Percentiles rank a stretch among this genome's conserved stretches.
These are phyloP conservation scores for Cephalopholis sonnerati DNA, from an alignment of 2,113 vertebrate genomes.

Conservation along the genomic window DNA sequence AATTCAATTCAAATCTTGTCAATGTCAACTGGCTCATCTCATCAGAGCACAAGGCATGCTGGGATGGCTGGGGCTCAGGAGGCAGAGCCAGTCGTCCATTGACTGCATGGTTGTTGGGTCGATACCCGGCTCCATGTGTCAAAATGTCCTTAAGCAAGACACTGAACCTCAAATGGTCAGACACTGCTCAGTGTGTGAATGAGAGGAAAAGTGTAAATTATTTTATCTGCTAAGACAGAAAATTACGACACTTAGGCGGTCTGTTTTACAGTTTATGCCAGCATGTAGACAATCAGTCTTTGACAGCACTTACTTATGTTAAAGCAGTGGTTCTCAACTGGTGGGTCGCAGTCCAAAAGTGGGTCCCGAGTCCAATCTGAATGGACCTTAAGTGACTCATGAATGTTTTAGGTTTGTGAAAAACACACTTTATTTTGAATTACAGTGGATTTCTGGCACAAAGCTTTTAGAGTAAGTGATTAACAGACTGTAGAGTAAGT, in stretches of 20 bases:
- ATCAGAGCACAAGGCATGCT: background rate
- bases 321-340: too few species aligned
- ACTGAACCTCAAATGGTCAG: background rate
- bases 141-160: background rate
- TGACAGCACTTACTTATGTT: too few species aligned
- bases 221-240: background rate
- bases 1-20: background rate
- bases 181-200: background rate
- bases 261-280: too few species aligned
- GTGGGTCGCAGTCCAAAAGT: too few species aligned
- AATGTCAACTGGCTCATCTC: background rate
- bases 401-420: too few species aligned
- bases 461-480: too few species aligned
- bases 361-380: too few species aligned
- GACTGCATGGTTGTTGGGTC: background rate
- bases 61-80: background rate
- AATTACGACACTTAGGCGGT: background rate
- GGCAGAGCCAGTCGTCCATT: background rate
- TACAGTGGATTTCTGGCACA: too few species aligned
- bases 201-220: background rate
- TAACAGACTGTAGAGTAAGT: too few species aligned
- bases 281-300: too few species aligned
- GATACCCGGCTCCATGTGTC: background rate
- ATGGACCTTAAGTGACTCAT: too few species aligned
- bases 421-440: too few species aligned